Conservation (phyloP, 2,888 invertebrate genomes). For the Psylliodes chrysocephalus region DNA sequence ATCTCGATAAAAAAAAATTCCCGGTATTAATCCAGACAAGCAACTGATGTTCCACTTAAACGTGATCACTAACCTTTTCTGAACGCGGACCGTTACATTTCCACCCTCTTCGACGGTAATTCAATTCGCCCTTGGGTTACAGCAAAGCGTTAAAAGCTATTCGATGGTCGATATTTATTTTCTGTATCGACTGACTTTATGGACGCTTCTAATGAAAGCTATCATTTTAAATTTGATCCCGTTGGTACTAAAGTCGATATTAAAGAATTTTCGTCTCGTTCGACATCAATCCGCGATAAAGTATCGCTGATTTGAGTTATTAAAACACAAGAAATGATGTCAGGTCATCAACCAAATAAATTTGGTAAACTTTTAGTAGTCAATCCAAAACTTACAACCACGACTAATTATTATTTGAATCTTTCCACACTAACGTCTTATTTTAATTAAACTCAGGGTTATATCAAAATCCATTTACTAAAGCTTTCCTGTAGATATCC, state of each 20-base stretch:
- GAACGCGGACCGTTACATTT: conserved; percentile 13
- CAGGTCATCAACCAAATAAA: too few relatives aligned
- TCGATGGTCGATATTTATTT: conserved; percentile 28
- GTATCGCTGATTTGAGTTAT: too few relatives aligned
- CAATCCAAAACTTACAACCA: too few relatives aligned
- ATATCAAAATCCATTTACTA: too few relatives aligned
- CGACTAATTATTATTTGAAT: too few relatives aligned
- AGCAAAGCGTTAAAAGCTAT: conserved; percentile 28
- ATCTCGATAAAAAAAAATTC: neutral
- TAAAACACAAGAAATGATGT: too few relatives aligned
- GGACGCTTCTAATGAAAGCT: conserved; percentile 26
- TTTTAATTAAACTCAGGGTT: too few relatives aligned
- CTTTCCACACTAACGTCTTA: too few relatives aligned
- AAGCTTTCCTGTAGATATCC: too few relatives aligned
- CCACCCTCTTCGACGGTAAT: conserved; percentile 21
- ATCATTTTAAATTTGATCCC: conserved; percentile 16
- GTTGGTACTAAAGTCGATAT: conserved; percentile 3
- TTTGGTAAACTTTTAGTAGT: too few relatives aligned
- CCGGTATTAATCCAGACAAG: conserved; percentile 16
- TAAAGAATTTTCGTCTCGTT: neutral
- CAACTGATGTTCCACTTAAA: conserved; percentile 23
- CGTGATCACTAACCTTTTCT: conserved; percentile 24
- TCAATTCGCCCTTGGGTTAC: conserved; percentile 22
- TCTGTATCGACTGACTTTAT: conserved; percentile 26
- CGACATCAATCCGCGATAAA: conserved; percentile 13